Evolutionary conservation across 2,888 invertebrate species (phyloP), one percentile per base, ranked within the genome.

Genomic region (Drosophila paranaensis): DNA sequence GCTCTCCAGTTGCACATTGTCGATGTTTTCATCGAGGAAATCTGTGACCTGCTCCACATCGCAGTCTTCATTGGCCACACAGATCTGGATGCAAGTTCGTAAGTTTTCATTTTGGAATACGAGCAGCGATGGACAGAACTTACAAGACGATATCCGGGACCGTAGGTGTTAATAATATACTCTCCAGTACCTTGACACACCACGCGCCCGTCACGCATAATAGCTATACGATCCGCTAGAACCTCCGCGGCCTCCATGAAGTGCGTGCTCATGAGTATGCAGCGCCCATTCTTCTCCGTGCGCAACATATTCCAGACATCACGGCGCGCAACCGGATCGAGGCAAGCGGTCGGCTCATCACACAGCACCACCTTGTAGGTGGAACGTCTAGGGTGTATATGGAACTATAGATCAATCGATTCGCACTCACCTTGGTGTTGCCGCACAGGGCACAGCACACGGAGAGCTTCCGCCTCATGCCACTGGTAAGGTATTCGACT

Each of bases 231-330:
- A 92, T 97, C 97, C 0, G 96, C 97, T 2, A 97, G 93, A 56
- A 96, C 93, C 90, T 97, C 97, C 2, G 97, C 97, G 92, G 97
- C 97, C 87, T 97, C 97, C 97, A 97, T 97, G 90, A 96, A 96
- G 92, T 97, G 96, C 0, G 97, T 96, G 0, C 96, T 96, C 63
- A 97, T 93, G 50, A 97, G 93, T 90, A 97, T 95, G 0, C 97
- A 96, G 13, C 97, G 94, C 39, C 95, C 96, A 83, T 93, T 93
- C 83, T 96, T 95, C 81, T 96, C 95, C 76, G 93, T 93, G 89
- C 96, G 95, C 66, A 98, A 91, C 33, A 97, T 92, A 78, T 97
- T 95, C 97, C 97, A 97, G 2, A 97, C 94, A 8, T 95, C 95
- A 61, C 96, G 93, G 56, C 97, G 93, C 2, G 96, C 95, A n/a